phyloP scores from a whole-genome alignment of 2,797 vertebrate species.

The Ctenopoma multispine region DNA sequence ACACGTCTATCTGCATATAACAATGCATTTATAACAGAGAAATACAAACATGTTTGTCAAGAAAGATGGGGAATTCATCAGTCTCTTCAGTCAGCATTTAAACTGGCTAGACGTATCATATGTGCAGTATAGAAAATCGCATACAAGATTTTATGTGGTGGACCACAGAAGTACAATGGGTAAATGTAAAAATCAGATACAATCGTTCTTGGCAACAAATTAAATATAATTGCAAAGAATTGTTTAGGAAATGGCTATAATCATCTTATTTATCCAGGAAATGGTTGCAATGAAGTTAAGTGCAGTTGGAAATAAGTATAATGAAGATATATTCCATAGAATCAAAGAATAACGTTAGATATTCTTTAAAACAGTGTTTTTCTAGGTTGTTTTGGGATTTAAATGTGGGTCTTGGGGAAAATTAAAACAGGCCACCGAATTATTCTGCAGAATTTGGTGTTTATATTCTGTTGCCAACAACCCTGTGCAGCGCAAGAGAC shows the following conservation, averaged over 20 bases:
- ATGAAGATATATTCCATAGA: slow-evolving; percentile 69
- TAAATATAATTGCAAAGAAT: slow-evolving; percentile 66
- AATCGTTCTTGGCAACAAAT: slow-evolving; percentile 62
- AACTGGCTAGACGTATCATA: not conserved
- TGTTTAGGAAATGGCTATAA: slow-evolving; percentile 75
- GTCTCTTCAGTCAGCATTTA: slow-evolving; percentile 23
- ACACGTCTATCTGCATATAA: slow-evolving; percentile 42
- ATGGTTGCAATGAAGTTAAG: slow-evolving; percentile 55
- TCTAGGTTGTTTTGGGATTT: slow-evolving; percentile 50
- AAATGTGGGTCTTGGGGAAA: slow-evolving; percentile 61
- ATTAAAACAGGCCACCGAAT: slow-evolving; percentile 49
- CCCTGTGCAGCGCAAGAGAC: slow-evolving; percentile 9
- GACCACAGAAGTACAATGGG: slow-evolving; percentile 34
- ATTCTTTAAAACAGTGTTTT: slow-evolving; percentile 58
- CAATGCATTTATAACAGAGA: slow-evolving; percentile 54
- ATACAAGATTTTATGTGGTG: slow-evolving; percentile 7
- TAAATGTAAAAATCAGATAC: slow-evolving; percentile 59
- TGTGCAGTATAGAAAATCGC: not conserved
- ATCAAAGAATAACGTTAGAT: slow-evolving; percentile 65
- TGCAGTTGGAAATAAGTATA: slow-evolving; percentile 64
- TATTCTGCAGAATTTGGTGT: slow-evolving; percentile 50
- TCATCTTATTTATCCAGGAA: slow-evolving; percentile 75
- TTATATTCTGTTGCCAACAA: slow-evolving; percentile 54
- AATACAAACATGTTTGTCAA: slow-evolving; percentile 42
- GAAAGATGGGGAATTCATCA: slow-evolving; percentile 21